phyloP scores from a whole-genome alignment of 2,797 vertebrate species.

The Morelia viridis region DNA sequence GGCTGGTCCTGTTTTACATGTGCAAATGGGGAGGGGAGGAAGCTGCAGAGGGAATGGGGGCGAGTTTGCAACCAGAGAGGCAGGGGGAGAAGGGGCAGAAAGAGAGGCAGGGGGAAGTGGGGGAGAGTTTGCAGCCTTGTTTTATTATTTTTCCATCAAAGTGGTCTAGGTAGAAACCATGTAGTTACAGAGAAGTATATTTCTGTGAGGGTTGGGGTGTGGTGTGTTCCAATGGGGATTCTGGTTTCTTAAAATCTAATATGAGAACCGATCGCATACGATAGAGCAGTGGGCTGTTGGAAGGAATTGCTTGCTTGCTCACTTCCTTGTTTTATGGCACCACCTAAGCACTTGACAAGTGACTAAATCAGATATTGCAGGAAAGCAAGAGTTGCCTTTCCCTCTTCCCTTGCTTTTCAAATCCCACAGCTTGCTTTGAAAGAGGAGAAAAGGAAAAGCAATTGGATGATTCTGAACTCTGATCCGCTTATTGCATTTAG shows the following conservation, averaged over 20 bases:
- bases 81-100: no score
- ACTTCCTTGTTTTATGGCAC: neutral
- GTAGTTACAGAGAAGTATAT: neutral
- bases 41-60: no score
- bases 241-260: neutral
- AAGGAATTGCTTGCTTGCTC: neutral
- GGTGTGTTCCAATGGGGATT: neutral
- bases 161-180: neutral
- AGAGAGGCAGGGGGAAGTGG: no score
- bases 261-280: constrained; percentile 7
- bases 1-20: no score
- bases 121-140: no score
- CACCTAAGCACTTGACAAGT: neutral
- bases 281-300: neutral
- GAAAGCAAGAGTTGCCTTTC: neutral
- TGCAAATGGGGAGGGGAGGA: no score
- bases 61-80: no score
- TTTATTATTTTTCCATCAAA: no score
- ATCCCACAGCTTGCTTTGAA: neutral
- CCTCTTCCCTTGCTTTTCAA: neutral
- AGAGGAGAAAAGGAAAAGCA: neutral
- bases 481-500: constrained; percentile 15
- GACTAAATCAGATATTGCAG: constrained; percentile 5
- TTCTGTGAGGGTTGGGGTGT: neutral
- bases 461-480: neutral